These are phyloP conservation scores for Eurois occulta DNA, from an alignment of 2,888 invertebrate genomes.

Conservation along the genomic window DNA sequence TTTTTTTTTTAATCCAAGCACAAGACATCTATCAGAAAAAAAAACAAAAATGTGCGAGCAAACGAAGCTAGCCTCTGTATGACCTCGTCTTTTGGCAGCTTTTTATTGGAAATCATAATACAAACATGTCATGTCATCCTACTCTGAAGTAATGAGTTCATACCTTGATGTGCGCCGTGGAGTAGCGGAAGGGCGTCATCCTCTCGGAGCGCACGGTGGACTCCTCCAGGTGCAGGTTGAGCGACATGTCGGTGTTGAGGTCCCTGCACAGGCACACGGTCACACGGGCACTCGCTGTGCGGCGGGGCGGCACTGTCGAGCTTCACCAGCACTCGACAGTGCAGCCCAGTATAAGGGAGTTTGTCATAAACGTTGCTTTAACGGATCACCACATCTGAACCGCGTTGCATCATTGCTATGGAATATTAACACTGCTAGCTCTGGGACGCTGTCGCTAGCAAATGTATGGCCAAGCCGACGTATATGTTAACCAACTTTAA, in stretches of 20 bases:
- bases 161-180: slow-evolving; percentile 94
- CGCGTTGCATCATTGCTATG: not conserved
- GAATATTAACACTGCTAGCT: not conserved
- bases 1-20: too few species aligned
- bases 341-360: not conserved
- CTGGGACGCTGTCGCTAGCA: not conserved
- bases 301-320: not conserved
- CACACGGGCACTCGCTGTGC: not conserved
- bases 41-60: too few species aligned
- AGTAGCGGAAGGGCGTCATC: slow-evolving; percentile 95
- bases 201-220: slow-evolving; percentile 92
- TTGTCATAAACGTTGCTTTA: not conserved
- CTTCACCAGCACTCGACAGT: not conserved
- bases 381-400: not conserved
- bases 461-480: not conserved
- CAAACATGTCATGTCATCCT: not conserved
- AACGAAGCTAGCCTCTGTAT: not conserved
- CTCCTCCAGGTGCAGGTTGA: slow-evolving; percentile 90
- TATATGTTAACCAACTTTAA: not conserved
- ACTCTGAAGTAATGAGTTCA: not conserved
- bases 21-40: not conserved
- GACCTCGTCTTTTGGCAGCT: too few species aligned
- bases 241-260: slow-evolving; percentile 89
- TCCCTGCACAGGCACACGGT: slow-evolving; percentile 75
- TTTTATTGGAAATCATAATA: not conserved